Base-by-base conservation (phyloP, 2,888 invertebrate genomes). In the Napeogenes inachia region DNA sequence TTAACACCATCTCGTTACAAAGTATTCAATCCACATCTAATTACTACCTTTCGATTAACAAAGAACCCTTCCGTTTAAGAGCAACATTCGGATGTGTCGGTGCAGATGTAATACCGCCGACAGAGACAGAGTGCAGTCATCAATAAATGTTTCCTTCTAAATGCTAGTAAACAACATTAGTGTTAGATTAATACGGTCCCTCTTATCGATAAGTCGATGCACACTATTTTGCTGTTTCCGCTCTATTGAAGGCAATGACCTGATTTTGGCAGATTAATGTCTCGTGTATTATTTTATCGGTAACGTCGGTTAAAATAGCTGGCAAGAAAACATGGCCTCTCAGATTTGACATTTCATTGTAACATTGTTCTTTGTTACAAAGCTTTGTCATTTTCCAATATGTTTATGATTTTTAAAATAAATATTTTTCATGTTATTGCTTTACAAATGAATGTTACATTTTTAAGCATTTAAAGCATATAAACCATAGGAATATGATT, bases 81-180 rank as follows among this genome's bases (percentile, higher is more conserved):
- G 68, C 69, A 61, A 63, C 68, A 63, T 61, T 64, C 55, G 67
- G 46, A 64, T 62, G 64, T 59, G 61, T 59, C 64, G 64, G 64
- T 67, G 66, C 67, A 56, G 62, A 65, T 63, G 62, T 65, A 71
- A 70, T 65, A 67, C 66, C 66, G 71, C 70, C 70, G 88, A 88
- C 87, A 75, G 73, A 82, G 85, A 89, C 83, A 83, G 84, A 89
- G 81, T 74, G 79, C 68, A 72, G 75, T 77, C 87, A 89, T 89
- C 85, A 88, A 88, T 89, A 87, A 76, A 73, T 64, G 72, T 73
- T 75, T 70, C 68, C 69, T 64, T 67, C 74, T 74, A 70, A 74
- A 75, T 73, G 75, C 70, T 73, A 77, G 81, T 76, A 80, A 79
- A 82, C 76, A 81, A 78, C 85, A 87, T 88, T 88, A 88, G 82